Conservation (phyloP, 2,113 vertebrate species). For the Dipodomys merriami region DNA sequence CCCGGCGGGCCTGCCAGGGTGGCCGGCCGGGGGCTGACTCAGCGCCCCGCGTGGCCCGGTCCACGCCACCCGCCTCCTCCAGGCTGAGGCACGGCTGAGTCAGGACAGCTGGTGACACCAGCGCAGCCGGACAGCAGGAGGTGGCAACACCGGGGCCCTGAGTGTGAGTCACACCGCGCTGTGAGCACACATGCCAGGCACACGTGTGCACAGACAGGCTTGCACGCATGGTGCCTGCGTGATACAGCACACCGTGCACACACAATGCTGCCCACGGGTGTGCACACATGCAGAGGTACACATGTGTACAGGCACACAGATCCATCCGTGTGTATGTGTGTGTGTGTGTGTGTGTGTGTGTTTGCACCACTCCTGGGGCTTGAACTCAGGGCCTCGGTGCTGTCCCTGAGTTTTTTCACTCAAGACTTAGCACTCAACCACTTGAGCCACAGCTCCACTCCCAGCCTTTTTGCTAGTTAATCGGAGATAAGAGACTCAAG, state of each 20-base stretch:
- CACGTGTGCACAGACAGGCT: not conserved
- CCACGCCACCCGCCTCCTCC: no score
- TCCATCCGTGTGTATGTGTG: accelerated
- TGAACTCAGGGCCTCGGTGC: no score
- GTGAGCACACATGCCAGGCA: not conserved
- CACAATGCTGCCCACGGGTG: no score
- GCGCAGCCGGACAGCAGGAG: not conserved
- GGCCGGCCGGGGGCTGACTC: conserved; percentile 38
- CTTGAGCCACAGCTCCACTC: no score
- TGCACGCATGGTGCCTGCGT: not conserved
- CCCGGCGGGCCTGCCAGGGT: not conserved
- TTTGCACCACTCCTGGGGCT: no score
- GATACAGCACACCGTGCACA: no score
- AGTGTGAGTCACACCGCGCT: not conserved
- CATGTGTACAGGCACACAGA: not conserved
- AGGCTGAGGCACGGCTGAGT: not conserved
- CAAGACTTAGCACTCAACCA: no score
- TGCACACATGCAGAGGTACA: no score
- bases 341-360: no score
- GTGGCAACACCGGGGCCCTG: not conserved
- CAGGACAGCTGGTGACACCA: not conserved
- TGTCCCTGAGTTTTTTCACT: no score
- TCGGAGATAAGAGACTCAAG: no score
- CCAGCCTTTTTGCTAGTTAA: no score
- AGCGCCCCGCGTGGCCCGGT: not conserved